Conservation (phyloP, 2,113 vertebrate genomes). For the Camarhynchus parvulus region DNA sequence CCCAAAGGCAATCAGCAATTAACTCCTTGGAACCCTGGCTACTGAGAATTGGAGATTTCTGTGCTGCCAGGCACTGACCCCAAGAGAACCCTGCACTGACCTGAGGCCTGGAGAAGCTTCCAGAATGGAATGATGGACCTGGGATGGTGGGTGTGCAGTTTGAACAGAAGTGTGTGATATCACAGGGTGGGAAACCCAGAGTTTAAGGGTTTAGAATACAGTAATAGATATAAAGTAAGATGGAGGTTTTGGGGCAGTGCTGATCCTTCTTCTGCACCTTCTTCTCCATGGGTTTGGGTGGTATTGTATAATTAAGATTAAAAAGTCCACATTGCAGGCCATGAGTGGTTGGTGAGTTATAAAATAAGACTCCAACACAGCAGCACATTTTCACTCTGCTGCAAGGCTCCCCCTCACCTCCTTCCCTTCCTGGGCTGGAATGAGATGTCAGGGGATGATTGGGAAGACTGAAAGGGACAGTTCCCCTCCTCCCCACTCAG, state of each 20-base stretch:
- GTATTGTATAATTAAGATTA: neutral
- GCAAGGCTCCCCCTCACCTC: neutral
- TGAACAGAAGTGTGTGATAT: neutral
- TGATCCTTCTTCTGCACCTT: neutral
- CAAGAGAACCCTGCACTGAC: neutral
- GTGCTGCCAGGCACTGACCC: neutral
- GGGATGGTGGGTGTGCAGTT: neutral
- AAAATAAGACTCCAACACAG: neutral
- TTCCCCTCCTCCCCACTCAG: neutral
- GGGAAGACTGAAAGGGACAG: constrained; percentile 22
- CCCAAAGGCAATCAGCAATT: too few species aligned
- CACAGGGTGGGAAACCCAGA: neutral
- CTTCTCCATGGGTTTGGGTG: neutral
- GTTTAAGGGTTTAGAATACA: neutral
- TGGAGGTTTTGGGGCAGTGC: neutral
- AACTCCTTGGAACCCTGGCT: neutral
- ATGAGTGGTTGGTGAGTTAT: neutral
- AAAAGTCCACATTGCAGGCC: neutral
- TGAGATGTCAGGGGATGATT: constrained; percentile 13
- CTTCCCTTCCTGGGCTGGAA: neutral
- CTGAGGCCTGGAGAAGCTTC: neutral
- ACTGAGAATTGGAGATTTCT: neutral
- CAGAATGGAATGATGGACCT: neutral
- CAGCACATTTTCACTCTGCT: neutral
- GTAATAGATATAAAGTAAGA: neutral